Base-by-base conservation (phyloP, 35 echinoderm and acorn worm species). In the Patiria miniata region DNA sequence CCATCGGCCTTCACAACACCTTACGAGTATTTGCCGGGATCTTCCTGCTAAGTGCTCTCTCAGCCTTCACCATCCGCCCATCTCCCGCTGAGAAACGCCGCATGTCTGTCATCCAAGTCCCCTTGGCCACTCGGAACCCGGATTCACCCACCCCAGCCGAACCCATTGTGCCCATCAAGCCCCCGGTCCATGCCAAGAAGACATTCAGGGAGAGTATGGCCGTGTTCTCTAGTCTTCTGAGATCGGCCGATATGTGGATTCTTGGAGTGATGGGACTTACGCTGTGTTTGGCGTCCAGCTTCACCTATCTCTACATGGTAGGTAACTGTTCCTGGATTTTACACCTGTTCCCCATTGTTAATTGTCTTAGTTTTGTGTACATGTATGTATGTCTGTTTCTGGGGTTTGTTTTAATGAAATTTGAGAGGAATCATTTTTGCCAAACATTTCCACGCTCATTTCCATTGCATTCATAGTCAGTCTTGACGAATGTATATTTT, bases 251-350 rank as follows among this genome's bases (percentile, higher is more conserved):
- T 36, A 73, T 73, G 65, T 73, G 65, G 65, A 73, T 73, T 8
- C 29, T 73, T 18, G 65, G 65, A 12, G 23, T 23, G 0, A 30
- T 73, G 1, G 34, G 65, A 14, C 65, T 73, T 34, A 23, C 34
- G 26, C 23, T 73, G 14, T 73, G 65, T 23, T 23, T 73, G 0
- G 65, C 65, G 14, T 73, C 65, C 0, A 73, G 19, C 21, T 73
- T 73, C 29, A 73, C 65, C 9, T 73, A 73, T 73, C 65, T 73
- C 65, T 26, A 73, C 26, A 73, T 73, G 65, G 65, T 73, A 73
- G 65, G 65, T 73, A 73, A 10, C 15, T 8, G 26, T 73, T 69
- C 34, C 42, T 47, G 42, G 42, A n/a, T n/a, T 47, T 47, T 12
- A 47, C 12, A 6, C 4, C 42, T 47, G 42, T 47, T 47, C 42